phyloP scores from a whole-genome alignment of 2,113 vertebrate genomes.

The Raja brachyura region DNA sequence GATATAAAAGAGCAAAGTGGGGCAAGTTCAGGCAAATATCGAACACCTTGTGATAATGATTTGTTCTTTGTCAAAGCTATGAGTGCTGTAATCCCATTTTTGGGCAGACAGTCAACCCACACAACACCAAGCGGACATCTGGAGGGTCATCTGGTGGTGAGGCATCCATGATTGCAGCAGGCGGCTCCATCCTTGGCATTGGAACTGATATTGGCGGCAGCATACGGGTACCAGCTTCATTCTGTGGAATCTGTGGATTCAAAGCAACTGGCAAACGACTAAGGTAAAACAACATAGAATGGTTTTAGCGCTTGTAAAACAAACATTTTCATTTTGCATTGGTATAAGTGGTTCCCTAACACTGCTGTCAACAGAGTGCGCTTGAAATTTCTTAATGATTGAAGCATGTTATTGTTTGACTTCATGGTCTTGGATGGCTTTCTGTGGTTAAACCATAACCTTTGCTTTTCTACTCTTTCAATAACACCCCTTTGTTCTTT shows the following conservation, averaged over 20 bases:
- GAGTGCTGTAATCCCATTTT: conserved; percentile 67
- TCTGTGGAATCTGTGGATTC: conserved; percentile 63
- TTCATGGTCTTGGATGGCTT: background rate
- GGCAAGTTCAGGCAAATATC: background rate
- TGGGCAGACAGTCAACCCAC: conserved; percentile 56
- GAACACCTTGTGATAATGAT: background rate
- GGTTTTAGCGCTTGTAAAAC: background rate
- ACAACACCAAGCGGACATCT: conserved; percentile 57
- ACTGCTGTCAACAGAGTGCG: background rate
- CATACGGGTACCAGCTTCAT: conserved; percentile 54
- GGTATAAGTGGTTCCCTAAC: background rate
- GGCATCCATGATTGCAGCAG: conserved; percentile 55
- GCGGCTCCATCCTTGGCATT: conserved; percentile 59
- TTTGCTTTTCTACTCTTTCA: background rate
- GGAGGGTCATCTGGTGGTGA: conserved; percentile 64
- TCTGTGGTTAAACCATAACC: background rate
- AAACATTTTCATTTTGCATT: background rate
- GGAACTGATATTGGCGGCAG: conserved; percentile 60
- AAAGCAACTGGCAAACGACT: conserved; percentile 53
- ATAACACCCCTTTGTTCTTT: background rate
- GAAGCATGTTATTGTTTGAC: background rate
- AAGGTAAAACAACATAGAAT: conserved; percentile 48
- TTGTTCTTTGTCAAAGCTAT: conserved; percentile 49
- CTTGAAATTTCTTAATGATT: background rate
- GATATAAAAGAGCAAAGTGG: background rate